Percentiles rank a stretch among this genome's conserved stretches.
phyloP scores from a whole-genome alignment of 1,140 invertebrate genomes.

The Drosophila grimshawi region DNA sequence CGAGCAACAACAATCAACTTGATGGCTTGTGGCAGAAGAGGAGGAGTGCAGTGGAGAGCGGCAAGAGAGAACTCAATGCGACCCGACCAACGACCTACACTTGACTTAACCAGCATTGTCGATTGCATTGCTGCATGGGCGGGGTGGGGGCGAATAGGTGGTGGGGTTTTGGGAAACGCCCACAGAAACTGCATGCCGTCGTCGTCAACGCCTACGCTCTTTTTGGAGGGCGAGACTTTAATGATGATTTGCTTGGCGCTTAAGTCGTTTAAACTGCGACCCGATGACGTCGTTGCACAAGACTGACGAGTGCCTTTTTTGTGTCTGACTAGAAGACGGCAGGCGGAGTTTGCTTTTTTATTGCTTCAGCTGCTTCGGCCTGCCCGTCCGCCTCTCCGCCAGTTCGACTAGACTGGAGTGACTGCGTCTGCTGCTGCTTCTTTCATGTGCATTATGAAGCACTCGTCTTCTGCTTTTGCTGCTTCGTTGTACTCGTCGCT shows the following conservation, averaged over 20 bases:
- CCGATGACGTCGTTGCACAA: slow-evolving; percentile 52
- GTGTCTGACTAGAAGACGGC: slow-evolving; percentile 60
- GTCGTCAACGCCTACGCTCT: slow-evolving; percentile 38
- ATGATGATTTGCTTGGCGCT: slow-evolving; percentile 83
- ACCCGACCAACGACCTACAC: slow-evolving; percentile 81
- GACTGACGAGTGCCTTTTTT: slow-evolving; percentile 79
- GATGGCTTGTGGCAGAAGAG: slow-evolving; percentile 20
- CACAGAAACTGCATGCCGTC: slow-evolving; percentile 45
- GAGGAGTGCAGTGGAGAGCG: slow-evolving; percentile 1
- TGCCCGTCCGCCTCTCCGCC: not conserved
- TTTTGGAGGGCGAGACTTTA: slow-evolving; percentile 68
- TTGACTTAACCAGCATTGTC: slow-evolving; percentile 84
- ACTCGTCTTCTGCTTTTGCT: slow-evolving; percentile 48
- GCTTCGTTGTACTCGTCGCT: slow-evolving; percentile 31
- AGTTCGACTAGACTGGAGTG: slow-evolving; percentile 19
- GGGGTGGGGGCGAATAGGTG: not conserved
- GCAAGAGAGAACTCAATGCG: slow-evolving; percentile 25
- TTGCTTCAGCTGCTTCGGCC: slow-evolving; percentile 28
- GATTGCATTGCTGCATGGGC: slow-evolving; percentile 60
- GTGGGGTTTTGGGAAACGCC: slow-evolving; percentile 9
- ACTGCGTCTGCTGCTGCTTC: slow-evolving; percentile 42
- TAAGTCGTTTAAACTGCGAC: slow-evolving; percentile 80
- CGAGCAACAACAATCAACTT: slow-evolving; percentile 57
- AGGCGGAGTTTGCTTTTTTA: slow-evolving; percentile 49
- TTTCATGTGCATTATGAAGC: slow-evolving; percentile 80